These are phyloP conservation scores for Mobula birostris DNA, from an alignment of 2,113 vertebrate species.

Conservation along the genomic window DNA sequence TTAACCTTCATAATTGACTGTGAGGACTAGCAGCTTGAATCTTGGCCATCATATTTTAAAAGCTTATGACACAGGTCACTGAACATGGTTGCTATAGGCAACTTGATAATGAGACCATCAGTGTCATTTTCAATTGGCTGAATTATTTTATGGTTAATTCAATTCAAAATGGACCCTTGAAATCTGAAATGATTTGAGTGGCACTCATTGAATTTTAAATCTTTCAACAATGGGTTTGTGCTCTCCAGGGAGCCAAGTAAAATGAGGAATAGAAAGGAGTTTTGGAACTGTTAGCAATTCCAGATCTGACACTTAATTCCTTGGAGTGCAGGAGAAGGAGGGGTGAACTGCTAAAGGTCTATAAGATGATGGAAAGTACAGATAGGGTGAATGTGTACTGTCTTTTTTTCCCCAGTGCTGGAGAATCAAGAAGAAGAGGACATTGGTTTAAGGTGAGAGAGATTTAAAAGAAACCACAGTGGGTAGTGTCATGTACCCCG, in stretches of 20 bases:
- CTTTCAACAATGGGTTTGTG: neutral
- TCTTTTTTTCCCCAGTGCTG: too few relatives aligned
- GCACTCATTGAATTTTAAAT: neutral
- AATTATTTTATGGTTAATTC: neutral
- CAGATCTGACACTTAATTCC: neutral
- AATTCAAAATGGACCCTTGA: neutral
- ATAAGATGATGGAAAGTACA: too few relatives aligned
- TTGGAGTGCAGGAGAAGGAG: too few relatives aligned
- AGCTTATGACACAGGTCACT: neutral
- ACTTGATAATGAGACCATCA: neutral
- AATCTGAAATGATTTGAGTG: neutral
- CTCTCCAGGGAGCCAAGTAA: neutral
- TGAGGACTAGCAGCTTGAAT: neutral
- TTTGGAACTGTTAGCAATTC: neutral
- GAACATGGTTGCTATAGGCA: neutral
- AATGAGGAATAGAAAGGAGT: neutral
- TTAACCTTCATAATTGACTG: neutral
- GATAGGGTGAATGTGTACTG: too few relatives aligned
- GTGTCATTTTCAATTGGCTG: neutral
- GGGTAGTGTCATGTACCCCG: too few relatives aligned
- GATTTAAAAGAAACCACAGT: too few relatives aligned
- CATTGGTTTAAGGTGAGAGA: too few relatives aligned
- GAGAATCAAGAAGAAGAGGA: too few relatives aligned
- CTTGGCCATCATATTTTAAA: slow-evolving; percentile 5
- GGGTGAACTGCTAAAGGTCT: too few relatives aligned